Evolutionary conservation across 1,140 invertebrate genomes (phyloP), one percentile per base, ranked within the genome.

Genomic region (Zaprionus camerounensis): DNA sequence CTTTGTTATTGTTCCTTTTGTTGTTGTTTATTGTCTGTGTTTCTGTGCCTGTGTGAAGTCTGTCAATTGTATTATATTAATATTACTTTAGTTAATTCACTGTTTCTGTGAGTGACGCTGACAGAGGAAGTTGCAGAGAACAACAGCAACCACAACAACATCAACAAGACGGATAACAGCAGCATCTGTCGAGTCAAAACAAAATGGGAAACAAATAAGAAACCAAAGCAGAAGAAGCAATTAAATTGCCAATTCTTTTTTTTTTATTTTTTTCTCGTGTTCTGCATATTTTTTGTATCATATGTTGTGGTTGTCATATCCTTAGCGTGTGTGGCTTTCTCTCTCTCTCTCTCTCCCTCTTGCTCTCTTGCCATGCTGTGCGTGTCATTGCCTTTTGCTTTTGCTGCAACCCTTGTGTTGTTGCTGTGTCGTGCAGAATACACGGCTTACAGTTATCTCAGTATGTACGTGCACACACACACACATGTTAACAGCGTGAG

Each of bases 61-160:
- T 59, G 67, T 70, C 82, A 88, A 90, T 88, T 88, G 81, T 88
- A 71, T 83, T 72, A 75, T 76, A 83, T 88, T 81, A 70, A 83
- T 73, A 81, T 66, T 78, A 62, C 70, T 76, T 76, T 57, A 90
- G 55, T 88, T 88, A 78, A 88, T 87, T 87, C 64, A 74, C 38
- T 26, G 15, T 26, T 57, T 36, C 20, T 63, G 36, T 24, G 61
- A 46, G 31, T 58, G 67, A 65, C 44, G 67, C 58, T 57, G 57
- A 53, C 28, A 58, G 1, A 72, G 66, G 24, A 80, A 64, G 34
- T 49, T 70, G 62, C 26, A 64, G 44, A 24, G 65, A 68, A 57
- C 55, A 77, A 44, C 49, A 76, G 65, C 20, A 44, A 72, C 31
- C 67, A 17, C 6, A 51, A 24, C 61, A 56, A 64, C 26, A 56